Conservation (phyloP, 2,888 invertebrate genomes). For the Leptopilina myrica region DNA sequence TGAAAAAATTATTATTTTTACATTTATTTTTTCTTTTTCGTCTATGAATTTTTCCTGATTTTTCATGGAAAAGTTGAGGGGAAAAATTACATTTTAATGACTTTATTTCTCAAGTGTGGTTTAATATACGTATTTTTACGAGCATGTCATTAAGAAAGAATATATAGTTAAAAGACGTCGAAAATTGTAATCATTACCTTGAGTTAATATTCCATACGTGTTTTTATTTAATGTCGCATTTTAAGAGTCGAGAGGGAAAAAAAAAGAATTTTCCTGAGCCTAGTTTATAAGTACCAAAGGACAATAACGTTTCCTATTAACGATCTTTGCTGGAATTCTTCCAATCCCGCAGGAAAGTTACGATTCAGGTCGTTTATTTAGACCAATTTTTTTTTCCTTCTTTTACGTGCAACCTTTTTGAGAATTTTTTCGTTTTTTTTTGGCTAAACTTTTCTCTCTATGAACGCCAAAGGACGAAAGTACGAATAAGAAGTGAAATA, state of each 20-base stretch:
- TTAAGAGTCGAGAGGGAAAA: background rate
- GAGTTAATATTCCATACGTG: slow-evolving; percentile 23
- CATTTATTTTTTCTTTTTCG: background rate
- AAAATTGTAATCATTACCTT: slow-evolving; percentile 12
- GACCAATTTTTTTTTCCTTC: slow-evolving; percentile 5
- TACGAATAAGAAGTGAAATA: no score
- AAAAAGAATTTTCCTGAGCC: background rate
- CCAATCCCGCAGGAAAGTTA: slow-evolving; percentile 53
- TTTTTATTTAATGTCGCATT: background rate
- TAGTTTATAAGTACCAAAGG: background rate
- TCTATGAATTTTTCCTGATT: background rate
- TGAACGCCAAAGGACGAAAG: background rate
- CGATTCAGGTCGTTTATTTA: slow-evolving; percentile 46
- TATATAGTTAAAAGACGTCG: background rate
- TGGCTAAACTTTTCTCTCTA: background rate
- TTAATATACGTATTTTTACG: background rate
- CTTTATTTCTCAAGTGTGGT: slow-evolving; percentile 30
- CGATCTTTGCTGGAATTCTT: slow-evolving; percentile 50
- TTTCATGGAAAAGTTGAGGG: background rate
- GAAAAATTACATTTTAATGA: slow-evolving; percentile 25
- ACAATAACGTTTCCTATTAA: slow-evolving; percentile 35
- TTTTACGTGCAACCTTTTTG: slow-evolving; percentile 38
- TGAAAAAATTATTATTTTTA: background rate
- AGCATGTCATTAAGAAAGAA: slow-evolving; percentile 26
- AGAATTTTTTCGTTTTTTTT: slow-evolving; percentile 48